Evolutionary conservation across 2,113 vertebrate species (phyloP), one percentile per base, ranked within the genome.

Genomic region (Struthidea cinerea): DNA sequence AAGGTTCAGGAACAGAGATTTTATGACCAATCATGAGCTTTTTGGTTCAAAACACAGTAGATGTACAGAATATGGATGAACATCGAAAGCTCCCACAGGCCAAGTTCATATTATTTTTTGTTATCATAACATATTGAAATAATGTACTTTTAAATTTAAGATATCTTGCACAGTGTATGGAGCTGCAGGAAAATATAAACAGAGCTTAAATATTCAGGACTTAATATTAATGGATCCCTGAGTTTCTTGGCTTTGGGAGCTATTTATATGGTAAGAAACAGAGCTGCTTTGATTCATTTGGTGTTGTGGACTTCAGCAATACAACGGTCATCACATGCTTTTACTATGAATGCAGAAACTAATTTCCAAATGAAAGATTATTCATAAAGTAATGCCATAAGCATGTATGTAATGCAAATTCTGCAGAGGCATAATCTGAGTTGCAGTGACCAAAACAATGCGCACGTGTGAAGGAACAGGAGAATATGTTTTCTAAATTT

Each of bases 371-470:
- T n/a, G 13, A 55, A 71, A 16, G 9, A 44, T 30, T 49, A 28
- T 37, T 32, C 9, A 26, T 42, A 1, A 85, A 71, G 12, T 26
- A 63, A 21, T 47, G 23, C 7, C 16, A 7, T 42, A 68, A 69
- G 13, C 12, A 80, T 20, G 24, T 55, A 50, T 7, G 15, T 46
- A 52, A 42, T 82, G 6, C 27, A 64, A 64, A 55, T 63, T 75
- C 35, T 64, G 16, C 33, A 79, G 35, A 78, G 23, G 10, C 0
- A 0, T 18, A 28, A 13, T 41, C 39, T 59, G 17, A 0, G 0
- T 85, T 70, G 52, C n/a, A 80, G 18, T 49, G 50, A 27, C 18
- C 13, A 50, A 82, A 75, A 27, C 33, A 69, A 49, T 57, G 16
- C 3, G 23, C 14, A 7, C 6, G 4, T 41, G 9, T 52, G 53